These are phyloP conservation scores for Recurvirostra avosetta DNA, from an alignment of 2,113 vertebrate species.

Conservation along the genomic window DNA sequence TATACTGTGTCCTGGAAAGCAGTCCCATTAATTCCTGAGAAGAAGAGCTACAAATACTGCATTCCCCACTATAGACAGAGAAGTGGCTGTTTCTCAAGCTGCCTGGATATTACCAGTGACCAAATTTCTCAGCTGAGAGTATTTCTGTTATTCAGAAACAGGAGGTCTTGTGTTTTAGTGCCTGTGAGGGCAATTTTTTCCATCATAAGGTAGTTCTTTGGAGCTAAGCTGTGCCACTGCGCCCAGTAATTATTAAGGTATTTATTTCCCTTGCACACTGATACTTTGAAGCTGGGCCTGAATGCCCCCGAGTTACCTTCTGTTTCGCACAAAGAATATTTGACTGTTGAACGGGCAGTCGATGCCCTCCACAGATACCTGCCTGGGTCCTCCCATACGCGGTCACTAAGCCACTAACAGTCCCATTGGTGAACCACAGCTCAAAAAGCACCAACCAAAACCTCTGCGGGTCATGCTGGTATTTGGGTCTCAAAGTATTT, in stretches of 20 bases:
- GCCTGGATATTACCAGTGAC: background rate
- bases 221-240: background rate
- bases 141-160: background rate
- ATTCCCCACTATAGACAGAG: background rate
- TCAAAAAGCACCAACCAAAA: background rate
- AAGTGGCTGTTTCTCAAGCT: background rate
- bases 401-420: background rate
- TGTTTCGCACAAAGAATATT: background rate
- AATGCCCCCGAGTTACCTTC: background rate
- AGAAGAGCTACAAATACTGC: background rate
- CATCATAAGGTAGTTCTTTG: background rate
- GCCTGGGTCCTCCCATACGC: background rate
- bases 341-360: background rate
- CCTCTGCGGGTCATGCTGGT: background rate
- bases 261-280: background rate
- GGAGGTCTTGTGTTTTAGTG: background rate
- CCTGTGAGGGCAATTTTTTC: background rate
- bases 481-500: background rate
- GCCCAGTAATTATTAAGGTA: background rate
- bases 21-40: background rate
- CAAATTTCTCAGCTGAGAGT: conserved; percentile 8
- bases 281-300: background rate
- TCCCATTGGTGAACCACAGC: background rate
- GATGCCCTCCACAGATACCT: background rate
- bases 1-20: background rate